Conservation (phyloP, 2,113 vertebrate species). For the Talpa occidentalis region DNA sequence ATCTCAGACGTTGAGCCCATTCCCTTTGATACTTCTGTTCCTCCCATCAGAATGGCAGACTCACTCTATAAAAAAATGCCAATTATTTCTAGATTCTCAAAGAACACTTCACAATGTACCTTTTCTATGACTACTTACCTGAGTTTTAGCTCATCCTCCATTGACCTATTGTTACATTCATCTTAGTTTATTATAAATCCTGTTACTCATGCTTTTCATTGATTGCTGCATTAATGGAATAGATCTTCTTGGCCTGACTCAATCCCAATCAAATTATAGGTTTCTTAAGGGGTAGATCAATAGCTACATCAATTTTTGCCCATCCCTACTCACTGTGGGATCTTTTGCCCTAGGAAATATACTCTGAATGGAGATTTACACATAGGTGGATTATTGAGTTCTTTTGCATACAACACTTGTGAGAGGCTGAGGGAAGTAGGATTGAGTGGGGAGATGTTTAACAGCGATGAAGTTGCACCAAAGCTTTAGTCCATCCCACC, state of each 20-base stretch:
- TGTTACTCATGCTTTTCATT: background rate
- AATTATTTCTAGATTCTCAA: constrained; percentile 2
- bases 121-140: background rate
- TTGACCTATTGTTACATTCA: background rate
- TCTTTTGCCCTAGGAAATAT: background rate
- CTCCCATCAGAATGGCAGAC: background rate
- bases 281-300: background rate
- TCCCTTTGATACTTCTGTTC: background rate
- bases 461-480: background rate
- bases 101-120: background rate
- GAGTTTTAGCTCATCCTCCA: background rate
- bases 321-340: background rate
- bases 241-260: background rate
- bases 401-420: background rate
- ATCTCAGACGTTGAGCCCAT: background rate
- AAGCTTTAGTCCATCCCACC: background rate
- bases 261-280: background rate
- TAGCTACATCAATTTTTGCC: background rate
- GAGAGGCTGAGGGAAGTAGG: background rate
- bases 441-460: background rate
- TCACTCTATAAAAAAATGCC: background rate
- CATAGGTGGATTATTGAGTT: background rate
- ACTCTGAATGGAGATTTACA: background rate
- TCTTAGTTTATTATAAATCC: background rate
- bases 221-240: background rate